These are phyloP conservation scores for Cantharis nigra DNA, from an alignment of 2,888 invertebrate species.

Conservation along the genomic window DNA sequence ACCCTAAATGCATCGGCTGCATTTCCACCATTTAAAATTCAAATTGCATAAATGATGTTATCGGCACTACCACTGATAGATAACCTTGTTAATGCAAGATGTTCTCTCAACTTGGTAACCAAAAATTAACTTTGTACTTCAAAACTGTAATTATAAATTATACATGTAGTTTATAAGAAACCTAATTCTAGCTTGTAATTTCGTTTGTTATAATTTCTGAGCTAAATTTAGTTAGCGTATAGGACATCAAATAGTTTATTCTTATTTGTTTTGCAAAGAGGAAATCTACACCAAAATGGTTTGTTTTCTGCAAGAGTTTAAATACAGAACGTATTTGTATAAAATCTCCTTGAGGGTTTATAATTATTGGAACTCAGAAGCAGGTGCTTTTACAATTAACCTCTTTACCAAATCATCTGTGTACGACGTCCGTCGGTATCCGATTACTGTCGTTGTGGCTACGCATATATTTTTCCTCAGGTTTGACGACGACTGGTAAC, in stretches of 20 bases:
- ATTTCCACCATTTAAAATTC: background rate
- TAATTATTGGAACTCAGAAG: background rate
- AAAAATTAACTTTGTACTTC: background rate
- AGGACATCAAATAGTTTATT: background rate
- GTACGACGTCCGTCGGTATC: background rate
- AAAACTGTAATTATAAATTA: background rate
- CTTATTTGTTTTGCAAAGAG: background rate
- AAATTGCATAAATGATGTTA: background rate
- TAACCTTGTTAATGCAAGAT: background rate
- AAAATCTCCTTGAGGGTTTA: background rate
- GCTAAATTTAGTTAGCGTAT: background rate
- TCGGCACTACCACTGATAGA: background rate
- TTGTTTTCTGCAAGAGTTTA: background rate
- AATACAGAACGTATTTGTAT: background rate
- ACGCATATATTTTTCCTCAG: background rate
- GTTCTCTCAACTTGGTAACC: background rate
- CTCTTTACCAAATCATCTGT: background rate
- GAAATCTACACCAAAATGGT: background rate
- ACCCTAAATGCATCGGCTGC: background rate
- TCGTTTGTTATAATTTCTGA: background rate
- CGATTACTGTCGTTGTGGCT: background rate
- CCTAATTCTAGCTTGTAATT: background rate
- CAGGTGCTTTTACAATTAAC: background rate
- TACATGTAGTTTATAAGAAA: background rate
- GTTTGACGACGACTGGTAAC: background rate